Conservation (phyloP, 1,140 invertebrate genomes). For the Pectinophora gossypiella region DNA sequence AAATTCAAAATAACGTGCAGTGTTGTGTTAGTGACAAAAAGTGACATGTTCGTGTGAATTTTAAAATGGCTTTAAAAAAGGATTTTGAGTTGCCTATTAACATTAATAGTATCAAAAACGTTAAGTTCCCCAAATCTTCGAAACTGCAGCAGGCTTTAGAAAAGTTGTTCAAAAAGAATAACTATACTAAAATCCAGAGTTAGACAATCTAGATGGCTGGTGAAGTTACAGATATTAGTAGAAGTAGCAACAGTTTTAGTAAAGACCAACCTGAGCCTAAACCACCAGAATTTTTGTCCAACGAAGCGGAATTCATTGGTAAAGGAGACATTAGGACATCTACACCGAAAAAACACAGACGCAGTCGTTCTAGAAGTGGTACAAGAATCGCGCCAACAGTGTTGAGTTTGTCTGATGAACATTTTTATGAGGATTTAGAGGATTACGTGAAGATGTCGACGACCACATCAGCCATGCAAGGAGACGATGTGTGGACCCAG, state of each 20-base stretch:
- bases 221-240: slow-evolving; percentile 58
- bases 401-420: slow-evolving; percentile 62
- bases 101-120: slow-evolving; percentile 55
- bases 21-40: not conserved
- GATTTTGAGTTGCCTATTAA: slow-evolving; percentile 60
- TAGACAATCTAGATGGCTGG: slow-evolving; percentile 58
- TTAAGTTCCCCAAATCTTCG: slow-evolving; percentile 54
- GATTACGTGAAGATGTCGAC: slow-evolving; percentile 78
- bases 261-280: slow-evolving; percentile 40
- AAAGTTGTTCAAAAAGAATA: slow-evolving; percentile 63
- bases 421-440: slow-evolving; percentile 75
- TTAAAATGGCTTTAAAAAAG: slow-evolving; percentile 68
- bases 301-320: slow-evolving; percentile 57
- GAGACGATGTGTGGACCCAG: slow-evolving; percentile 85
- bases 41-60: not conserved
- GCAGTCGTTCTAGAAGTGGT: slow-evolving; percentile 50
- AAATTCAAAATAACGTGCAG: no score
- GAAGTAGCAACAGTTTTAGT: slow-evolving; percentile 46
- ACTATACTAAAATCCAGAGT: slow-evolving; percentile 67
- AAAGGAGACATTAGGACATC: slow-evolving; percentile 35
- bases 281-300: slow-evolving; percentile 51
- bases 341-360: slow-evolving; percentile 31
- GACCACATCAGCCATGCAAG: slow-evolving; percentile 42
- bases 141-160: slow-evolving; percentile 64
- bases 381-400: slow-evolving; percentile 38